Base-by-base conservation (phyloP, 2,888 invertebrate species). In the Cistogaster globosa region DNA sequence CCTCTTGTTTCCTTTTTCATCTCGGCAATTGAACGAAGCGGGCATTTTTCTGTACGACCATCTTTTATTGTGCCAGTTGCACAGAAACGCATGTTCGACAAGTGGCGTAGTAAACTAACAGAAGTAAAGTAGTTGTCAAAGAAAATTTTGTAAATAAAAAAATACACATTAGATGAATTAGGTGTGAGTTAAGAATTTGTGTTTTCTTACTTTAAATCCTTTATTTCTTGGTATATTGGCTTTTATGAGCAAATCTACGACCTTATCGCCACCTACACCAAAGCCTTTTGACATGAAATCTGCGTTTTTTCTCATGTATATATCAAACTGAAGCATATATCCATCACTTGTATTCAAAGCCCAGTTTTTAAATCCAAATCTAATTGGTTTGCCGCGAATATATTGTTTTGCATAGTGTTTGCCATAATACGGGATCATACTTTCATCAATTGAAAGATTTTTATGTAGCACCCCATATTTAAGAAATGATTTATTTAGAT, bases 81-180 rank as follows among this genome's bases (percentile, higher is more conserved):
- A 63, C 55, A 75, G 6, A 71, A 42, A 42, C 71, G n/a, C 20
- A 71, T 58, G 7, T 53, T 38, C 7, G 38, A 68, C 20, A 68
- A 68, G 38, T 55, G 36, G 20, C 38, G 22, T 45, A 45, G 63
- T 22, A 45, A 45, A 8, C 45, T 63, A 14, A 22, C 16, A 22
- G 22, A 63, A 45, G 22, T 63, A 45, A 45, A 63, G 16, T 42
- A 63, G 22, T 63, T 63, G 12, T 45, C 45, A 38, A 60, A 38
- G 36, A 58, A 58, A 53, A n/a, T n/a, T n/a, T n/a, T n/a, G n/a
- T n/a, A n/a, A n/a, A n/a, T n/a, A n/a, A n/a, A n/a, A n/a, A n/a
- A 36, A 36, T 58, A 32, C 36, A 36, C 58, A 6, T 32, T 36
- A 58, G 32, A 22, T n/a, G 58, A 58, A 36, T 11, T 53, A 53